Conservation (phyloP, 2,888 invertebrate species). For the Hydraecia micacea region DNA sequence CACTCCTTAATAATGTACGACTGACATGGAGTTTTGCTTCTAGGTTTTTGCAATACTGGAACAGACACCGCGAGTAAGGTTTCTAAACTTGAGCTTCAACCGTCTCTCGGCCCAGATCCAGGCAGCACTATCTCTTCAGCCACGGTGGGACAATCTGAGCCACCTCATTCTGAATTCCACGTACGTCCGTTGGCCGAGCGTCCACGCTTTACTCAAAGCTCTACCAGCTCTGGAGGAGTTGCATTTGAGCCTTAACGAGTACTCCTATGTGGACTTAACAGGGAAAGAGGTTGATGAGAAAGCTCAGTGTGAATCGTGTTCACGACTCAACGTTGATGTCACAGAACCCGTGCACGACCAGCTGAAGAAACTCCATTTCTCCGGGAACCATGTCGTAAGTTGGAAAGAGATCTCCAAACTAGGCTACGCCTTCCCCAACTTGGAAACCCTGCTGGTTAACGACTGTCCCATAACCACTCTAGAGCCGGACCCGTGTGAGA, state of each 20-base stretch:
- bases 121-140: constrained; percentile 86
- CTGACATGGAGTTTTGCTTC: constrained; percentile 57
- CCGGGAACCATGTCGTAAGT: constrained; percentile 95
- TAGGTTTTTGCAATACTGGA: constrained; percentile 96
- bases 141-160: constrained; percentile 91
- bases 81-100: constrained; percentile 98
- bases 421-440: constrained; percentile 95
- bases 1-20: constrained; percentile 55
- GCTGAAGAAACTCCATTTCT: constrained; percentile 95
- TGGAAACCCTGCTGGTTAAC: constrained; percentile 96
- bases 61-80: constrained; percentile 96
- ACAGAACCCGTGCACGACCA: constrained; percentile 91
- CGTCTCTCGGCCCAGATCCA: constrained; percentile 93
- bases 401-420: constrained; percentile 96
- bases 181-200: constrained; percentile 95
- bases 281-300: constrained; percentile 82
- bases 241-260: constrained; percentile 97
- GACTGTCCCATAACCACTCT: constrained; percentile 94
- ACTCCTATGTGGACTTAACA: constrained; percentile 93
- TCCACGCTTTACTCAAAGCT: constrained; percentile 93
- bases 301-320: constrained; percentile 84
- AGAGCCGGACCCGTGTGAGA: constrained; percentile 91
- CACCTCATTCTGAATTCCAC: constrained; percentile 97
- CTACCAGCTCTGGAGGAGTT: constrained; percentile 96
- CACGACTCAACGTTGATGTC: constrained; percentile 79